Evolutionary conservation across 2,797 vertebrate species (phyloP).

Genomic region (Spea hammondii): DNA sequence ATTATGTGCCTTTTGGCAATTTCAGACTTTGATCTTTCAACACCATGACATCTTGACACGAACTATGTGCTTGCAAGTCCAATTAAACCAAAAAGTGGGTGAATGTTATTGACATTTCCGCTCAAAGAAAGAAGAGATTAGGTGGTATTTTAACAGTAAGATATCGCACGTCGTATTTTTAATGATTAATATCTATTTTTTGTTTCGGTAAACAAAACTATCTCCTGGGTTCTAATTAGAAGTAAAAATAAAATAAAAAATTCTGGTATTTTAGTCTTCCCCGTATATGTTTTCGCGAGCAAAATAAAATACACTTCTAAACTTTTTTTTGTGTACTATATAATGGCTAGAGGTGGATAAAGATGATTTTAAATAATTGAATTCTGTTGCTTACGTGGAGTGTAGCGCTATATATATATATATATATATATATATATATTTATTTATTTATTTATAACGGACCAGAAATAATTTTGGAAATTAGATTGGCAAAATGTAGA

Average conservation of each 20-base stretch:
- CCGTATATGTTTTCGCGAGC: not conserved
- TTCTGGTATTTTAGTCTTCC: no score
- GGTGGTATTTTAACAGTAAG: not conserved
- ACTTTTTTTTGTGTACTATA: not conserved
- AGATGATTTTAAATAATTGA: constrained; percentile 27
- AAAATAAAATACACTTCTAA: not conserved
- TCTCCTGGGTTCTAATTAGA: constrained; percentile 49
- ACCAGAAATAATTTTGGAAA: no score
- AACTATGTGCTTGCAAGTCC: constrained; percentile 42
- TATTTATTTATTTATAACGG: no score
- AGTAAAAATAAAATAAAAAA: not conserved
- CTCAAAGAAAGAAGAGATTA: constrained; percentile 15
- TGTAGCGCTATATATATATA: not conserved
- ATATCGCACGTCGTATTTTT: not conserved
- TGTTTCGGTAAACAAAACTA: not conserved
- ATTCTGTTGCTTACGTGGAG: not conserved
- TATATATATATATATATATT: no score
- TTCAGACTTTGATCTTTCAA: not conserved
- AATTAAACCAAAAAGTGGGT: constrained; percentile 34
- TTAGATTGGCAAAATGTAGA: no score
- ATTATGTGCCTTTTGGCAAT: constrained; percentile 19
- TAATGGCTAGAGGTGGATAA: constrained; percentile 12
- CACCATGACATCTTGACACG: constrained; percentile 40
- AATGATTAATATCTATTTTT: constrained; percentile 21
- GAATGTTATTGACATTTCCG: constrained; percentile 29